phyloP scores from a whole-genome alignment of 2,888 invertebrate species.

The Baronia brevicornis region DNA sequence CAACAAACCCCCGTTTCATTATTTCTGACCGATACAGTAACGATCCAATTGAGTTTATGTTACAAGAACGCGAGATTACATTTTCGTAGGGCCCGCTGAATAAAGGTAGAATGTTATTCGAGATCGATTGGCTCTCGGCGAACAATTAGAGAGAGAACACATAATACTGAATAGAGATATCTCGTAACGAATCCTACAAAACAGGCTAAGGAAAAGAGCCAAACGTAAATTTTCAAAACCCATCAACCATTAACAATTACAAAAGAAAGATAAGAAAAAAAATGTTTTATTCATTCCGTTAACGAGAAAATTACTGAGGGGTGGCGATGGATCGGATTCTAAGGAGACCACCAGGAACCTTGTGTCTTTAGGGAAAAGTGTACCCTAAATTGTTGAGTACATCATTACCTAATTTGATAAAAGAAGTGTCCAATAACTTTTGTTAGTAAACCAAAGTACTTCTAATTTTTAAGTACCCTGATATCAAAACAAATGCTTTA shows the following conservation, averaged over 20 bases:
- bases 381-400: too few species aligned
- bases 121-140: constrained; percentile 21
- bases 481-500: background rate
- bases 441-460: too few species aligned
- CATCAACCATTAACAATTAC: constrained; percentile 73
- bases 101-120: constrained; percentile 21
- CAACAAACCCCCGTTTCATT: constrained; percentile 30
- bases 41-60: constrained; percentile 1
- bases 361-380: constrained; percentile 67
- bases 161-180: constrained; percentile 34
- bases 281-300: constrained; percentile 75
- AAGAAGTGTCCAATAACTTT: too few species aligned
- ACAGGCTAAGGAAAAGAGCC: constrained; percentile 46
- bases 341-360: constrained; percentile 58
- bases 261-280: constrained; percentile 73
- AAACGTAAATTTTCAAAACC: constrained; percentile 67
- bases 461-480: too few species aligned
- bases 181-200: constrained; percentile 46
- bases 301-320: constrained; percentile 74
- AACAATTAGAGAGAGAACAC: constrained; percentile 29
- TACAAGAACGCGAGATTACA: too few species aligned
- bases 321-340: constrained; percentile 68
- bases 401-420: too few species aligned
- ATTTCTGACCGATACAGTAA: constrained; percentile 24
- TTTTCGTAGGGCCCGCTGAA: constrained; percentile 4